A percentile compares a stretch with the other conserved stretches of the same genome.
Evolutionary conservation across 2,113 vertebrate species (phyloP).

Genomic region (Psittacula cyanocephala): DNA sequence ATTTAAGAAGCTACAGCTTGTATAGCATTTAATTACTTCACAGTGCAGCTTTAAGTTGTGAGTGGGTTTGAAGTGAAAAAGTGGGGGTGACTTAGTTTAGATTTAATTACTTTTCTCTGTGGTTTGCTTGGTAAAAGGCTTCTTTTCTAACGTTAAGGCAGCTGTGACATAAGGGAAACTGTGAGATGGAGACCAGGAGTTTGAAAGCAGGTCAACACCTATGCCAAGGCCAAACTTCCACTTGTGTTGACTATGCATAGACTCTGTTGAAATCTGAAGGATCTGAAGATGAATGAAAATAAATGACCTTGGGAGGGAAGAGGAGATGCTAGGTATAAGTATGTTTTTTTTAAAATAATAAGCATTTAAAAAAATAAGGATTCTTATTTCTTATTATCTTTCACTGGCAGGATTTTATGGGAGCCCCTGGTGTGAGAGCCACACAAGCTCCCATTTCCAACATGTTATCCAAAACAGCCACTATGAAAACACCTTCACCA

Average conservation of each 20-base stretch:
- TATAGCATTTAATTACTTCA: not conserved
- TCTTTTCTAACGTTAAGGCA: not conserved
- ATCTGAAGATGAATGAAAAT: not conserved
- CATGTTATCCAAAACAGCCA: not conserved
- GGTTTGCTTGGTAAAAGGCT: not conserved
- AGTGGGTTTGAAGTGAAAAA: not conserved
- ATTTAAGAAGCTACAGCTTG: not conserved
- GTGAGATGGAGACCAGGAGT: not conserved
- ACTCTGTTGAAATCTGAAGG: not conserved
- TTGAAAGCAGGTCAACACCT: not conserved
- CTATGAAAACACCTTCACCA: not conserved
- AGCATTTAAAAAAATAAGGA: not conserved
- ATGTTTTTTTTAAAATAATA: not conserved
- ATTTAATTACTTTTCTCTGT: not conserved
- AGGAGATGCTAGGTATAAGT: not conserved
- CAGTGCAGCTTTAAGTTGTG: not conserved
- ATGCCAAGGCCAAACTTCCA: not conserved
- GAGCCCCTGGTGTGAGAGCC: rapidly evolving
- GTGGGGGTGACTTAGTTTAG: not conserved
- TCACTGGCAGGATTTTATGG: not conserved
- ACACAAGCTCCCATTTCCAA: not conserved
- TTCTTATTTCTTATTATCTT: not conserved
- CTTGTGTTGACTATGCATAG: not conserved
- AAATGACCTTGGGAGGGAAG: too few relatives aligned
- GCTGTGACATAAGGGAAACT: not conserved